Conservation (phyloP, 1,140 invertebrate genomes). For the Drosophila kurseongensis region DNA sequence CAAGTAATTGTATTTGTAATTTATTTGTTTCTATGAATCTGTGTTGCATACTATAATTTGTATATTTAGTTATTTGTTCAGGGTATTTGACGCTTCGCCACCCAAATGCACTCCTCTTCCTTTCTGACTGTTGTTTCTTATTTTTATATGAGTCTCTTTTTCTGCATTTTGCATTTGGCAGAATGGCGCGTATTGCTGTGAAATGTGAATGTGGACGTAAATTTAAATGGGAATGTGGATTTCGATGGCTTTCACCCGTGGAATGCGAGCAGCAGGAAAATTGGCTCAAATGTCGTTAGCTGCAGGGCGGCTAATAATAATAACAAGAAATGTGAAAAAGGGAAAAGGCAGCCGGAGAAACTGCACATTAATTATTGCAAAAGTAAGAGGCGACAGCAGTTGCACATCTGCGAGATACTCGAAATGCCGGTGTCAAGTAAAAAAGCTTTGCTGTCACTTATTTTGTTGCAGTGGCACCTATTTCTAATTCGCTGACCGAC, state of each 20-base stretch:
- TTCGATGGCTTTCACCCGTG: constrained; percentile 68
- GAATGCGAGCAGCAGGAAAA: constrained; percentile 70
- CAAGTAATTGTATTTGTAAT: no score
- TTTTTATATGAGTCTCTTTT: constrained; percentile 26
- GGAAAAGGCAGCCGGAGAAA: constrained; percentile 37
- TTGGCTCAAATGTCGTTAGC: constrained; percentile 66
- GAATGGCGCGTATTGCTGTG: constrained; percentile 54
- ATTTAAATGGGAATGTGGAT: constrained; percentile 17
- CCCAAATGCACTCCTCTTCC: constrained; percentile 1
- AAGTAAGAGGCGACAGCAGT: constrained; percentile 51
- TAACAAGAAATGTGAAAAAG: constrained; percentile 13
- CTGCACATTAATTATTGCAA: constrained; percentile 76
- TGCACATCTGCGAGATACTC: constrained; percentile 52
- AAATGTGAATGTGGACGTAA: constrained; percentile 49
- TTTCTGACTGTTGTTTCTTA: constrained; percentile 11
- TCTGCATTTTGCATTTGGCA: constrained; percentile 59
- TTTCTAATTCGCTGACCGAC: constrained; percentile 68
- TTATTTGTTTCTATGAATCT: no score
- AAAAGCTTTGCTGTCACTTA: constrained; percentile 64
- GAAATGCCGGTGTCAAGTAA: constrained; percentile 18
- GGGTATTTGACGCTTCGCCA: not conserved
- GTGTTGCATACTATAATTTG: no score
- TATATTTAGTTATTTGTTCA: not conserved
- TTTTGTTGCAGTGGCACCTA: constrained; percentile 31
- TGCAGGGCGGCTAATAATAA: constrained; percentile 51